Conservation (phyloP, 2,797 vertebrate species). For the Acanthiza pusilla region DNA sequence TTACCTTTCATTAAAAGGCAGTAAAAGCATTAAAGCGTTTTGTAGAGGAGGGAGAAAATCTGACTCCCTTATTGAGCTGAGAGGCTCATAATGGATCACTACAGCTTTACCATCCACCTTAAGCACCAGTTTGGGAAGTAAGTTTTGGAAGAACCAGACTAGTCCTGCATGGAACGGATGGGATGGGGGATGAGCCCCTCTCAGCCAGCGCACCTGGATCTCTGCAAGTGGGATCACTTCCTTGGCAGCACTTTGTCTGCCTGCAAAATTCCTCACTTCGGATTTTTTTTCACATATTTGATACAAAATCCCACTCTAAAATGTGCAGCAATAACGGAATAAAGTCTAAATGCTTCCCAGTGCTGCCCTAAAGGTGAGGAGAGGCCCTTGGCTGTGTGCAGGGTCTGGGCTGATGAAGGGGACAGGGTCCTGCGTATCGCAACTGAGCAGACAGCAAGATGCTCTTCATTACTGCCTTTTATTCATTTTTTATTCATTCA, state of each 20-base stretch:
- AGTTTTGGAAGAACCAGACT: not conserved
- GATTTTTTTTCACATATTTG: not conserved
- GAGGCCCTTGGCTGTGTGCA: not conserved
- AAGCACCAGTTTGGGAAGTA: not conserved
- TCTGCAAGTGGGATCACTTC: fast-evolving
- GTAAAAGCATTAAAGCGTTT: not conserved
- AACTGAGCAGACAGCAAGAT: not conserved
- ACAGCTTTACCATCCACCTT: not conserved
- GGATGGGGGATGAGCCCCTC: not conserved
- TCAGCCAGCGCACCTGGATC: not conserved
- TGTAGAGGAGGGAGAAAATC: not conserved
- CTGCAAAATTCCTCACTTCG: not conserved
- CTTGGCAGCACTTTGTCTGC: not conserved
- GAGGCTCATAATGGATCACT: not conserved
- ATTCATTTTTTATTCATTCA: not conserved
- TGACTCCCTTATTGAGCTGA: not conserved
- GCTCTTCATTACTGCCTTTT: not conserved
- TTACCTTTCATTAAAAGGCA: not conserved
- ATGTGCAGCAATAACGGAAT: not conserved
- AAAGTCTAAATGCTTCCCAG: not conserved
- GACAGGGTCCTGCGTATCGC: fast-evolving
- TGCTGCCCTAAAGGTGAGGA: not conserved
- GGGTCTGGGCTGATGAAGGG: not conserved
- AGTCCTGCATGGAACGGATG: fast-evolving
- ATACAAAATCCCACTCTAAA: not conserved